These are phyloP conservation scores for Hafferia zeledoni DNA, from an alignment of 2,797 vertebrate genomes.

Conservation along the genomic window DNA sequence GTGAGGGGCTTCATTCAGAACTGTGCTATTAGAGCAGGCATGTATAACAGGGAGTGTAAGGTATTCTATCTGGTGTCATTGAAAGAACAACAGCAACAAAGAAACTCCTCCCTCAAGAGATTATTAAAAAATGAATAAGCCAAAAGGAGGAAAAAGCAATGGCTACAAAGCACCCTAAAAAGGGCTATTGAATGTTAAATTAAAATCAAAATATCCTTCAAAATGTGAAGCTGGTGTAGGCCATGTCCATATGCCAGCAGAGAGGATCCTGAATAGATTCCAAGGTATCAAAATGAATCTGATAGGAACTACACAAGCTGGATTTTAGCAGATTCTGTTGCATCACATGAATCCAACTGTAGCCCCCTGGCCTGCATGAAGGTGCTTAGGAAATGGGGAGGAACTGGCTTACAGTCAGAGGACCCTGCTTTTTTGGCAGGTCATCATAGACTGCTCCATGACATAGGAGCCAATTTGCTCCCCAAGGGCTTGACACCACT, in stretches of 20 bases:
- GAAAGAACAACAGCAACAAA: background rate
- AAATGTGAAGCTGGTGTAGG: background rate
- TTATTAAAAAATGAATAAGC: background rate
- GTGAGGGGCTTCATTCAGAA: background rate
- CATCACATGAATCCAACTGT: rapidly evolving
- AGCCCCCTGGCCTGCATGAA: background rate
- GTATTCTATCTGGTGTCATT: background rate
- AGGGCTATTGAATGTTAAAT: background rate
- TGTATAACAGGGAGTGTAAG: background rate
- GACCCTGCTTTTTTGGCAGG: background rate
- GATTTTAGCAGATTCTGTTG: background rate
- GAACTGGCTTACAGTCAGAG: background rate
- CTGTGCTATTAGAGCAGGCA: background rate
- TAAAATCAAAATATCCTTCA: background rate
- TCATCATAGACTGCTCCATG: rapidly evolving
- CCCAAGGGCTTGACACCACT: background rate
- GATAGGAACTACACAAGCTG: background rate
- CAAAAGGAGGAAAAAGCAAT: background rate
- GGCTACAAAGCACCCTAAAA: background rate
- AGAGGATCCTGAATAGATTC: background rate
- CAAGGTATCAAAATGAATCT: background rate
- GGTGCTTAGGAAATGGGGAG: background rate
- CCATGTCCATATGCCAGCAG: background rate
- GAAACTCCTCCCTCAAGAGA: background rate
- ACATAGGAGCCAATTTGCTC: background rate